Evolutionary conservation across 2,797 vertebrate species (phyloP).

Genomic region (Aeoliscus strigatus): DNA sequence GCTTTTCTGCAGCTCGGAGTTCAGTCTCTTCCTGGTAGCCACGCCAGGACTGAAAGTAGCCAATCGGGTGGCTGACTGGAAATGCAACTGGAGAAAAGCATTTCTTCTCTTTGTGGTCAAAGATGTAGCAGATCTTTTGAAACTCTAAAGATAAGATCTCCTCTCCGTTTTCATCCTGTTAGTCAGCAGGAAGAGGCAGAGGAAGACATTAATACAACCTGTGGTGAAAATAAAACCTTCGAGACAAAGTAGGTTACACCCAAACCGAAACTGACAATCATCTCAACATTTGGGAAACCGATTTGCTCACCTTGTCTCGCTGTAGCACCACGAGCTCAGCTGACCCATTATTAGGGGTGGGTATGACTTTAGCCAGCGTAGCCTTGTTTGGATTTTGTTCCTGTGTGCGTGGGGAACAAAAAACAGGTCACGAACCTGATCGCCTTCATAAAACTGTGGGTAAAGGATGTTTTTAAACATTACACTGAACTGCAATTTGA

Average conservation of each 20-base stretch:
- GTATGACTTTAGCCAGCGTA: constrained; percentile 88
- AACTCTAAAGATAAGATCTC: constrained; percentile 87
- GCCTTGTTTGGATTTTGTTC: constrained; percentile 83
- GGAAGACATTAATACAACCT: background rate
- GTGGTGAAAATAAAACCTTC: too few relatives aligned
- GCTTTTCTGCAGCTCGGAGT: constrained; percentile 84
- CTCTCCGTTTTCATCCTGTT: constrained; percentile 81
- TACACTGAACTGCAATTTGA: too few relatives aligned
- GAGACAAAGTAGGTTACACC: too few relatives aligned
- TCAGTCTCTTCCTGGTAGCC: constrained; percentile 91
- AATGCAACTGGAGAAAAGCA: constrained; percentile 85
- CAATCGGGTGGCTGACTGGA: constrained; percentile 77
- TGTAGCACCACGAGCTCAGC: constrained; percentile 87
- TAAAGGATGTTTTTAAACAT: too few relatives aligned
- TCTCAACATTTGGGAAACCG: too few relatives aligned
- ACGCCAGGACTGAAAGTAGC: constrained; percentile 84
- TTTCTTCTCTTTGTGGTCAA: constrained; percentile 80
- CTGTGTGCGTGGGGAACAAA: constrained; percentile 65
- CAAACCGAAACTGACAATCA: too few relatives aligned
- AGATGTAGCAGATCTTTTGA: constrained; percentile 92
- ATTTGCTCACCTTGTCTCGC: constrained; percentile 86
- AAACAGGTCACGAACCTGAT: constrained; percentile 34
- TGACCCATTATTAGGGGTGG: constrained; percentile 92
- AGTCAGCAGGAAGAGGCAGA: background rate
- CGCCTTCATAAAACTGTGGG: too few relatives aligned